Evolutionary conservation across 64 coral and sea anemone genomes (phyloP).

Genomic region (Stichodactyla helianthus): DNA sequence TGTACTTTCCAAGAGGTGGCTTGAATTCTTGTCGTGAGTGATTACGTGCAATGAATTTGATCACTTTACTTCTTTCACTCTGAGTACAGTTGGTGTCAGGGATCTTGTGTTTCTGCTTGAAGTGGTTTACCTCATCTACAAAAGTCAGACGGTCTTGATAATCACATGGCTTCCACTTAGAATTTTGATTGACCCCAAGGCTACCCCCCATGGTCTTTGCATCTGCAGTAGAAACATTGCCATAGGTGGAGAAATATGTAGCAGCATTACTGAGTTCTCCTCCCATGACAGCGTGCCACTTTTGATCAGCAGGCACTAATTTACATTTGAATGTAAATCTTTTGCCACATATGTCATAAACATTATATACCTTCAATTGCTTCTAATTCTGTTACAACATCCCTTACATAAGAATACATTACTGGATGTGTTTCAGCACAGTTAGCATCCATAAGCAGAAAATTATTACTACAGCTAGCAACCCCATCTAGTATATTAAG

Average conservation of each 20-base stretch:
- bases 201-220: background rate
- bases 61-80: conserved; percentile 42
- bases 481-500: conserved; percentile 42
- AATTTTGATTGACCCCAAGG: background rate
- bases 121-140: conserved; percentile 35
- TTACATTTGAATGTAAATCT: conserved; percentile 33
- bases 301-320: conserved; percentile 40
- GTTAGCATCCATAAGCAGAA: conserved; percentile 38
- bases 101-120: conserved; percentile 36
- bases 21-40: conserved; percentile 50
- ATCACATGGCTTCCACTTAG: conserved; percentile 39
- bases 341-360: background rate
- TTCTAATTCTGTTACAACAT: conserved; percentile 33
- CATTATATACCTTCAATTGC: conserved; percentile 36
- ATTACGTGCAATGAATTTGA: conserved; percentile 38
- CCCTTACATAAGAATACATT: conserved; percentile 39
- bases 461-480: conserved; percentile 41
- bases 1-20: conserved; percentile 31
- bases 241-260: conserved; percentile 47
- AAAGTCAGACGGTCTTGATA: conserved; percentile 18
- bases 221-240: conserved; percentile 37
- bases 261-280: conserved; percentile 61
- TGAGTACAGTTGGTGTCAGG: background rate
- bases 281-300: conserved; percentile 29
- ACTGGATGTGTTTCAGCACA: conserved; percentile 39